Percentiles rank a stretch among this genome's conserved stretches.
Conservation (phyloP, 2,113 vertebrate species). For the Cyrtonyx montezumae region DNA sequence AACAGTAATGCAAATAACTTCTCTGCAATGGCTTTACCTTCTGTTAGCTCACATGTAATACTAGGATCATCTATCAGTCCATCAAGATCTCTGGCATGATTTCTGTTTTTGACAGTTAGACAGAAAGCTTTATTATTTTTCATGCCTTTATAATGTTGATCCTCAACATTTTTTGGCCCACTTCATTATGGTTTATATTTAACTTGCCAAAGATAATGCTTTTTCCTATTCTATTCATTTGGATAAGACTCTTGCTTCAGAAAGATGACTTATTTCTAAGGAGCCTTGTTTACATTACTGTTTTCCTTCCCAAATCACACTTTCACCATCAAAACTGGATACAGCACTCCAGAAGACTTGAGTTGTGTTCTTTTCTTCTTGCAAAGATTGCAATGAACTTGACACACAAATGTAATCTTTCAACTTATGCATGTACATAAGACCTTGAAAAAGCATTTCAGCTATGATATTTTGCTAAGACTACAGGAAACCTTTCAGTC, state of each 20-base stretch:
- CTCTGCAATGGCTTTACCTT: not conserved
- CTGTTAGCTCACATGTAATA: not conserved
- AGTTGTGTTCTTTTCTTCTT: not conserved
- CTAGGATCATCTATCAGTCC: not conserved
- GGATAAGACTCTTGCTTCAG: slow-evolving; percentile 28
- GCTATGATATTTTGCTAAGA: not conserved
- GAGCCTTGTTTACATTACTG: slow-evolving; percentile 41
- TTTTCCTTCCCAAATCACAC: not conserved
- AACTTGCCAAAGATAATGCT: slow-evolving; percentile 47
- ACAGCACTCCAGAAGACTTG: not conserved
- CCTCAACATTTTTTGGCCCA: slow-evolving; percentile 38
- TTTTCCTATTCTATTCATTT: slow-evolving; percentile 27
- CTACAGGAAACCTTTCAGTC: not conserved
- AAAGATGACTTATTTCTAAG: slow-evolving; percentile 51
- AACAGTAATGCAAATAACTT: slow-evolving; percentile 58
- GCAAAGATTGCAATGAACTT: not conserved
- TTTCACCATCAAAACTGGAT: not conserved
- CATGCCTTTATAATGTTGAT: slow-evolving; percentile 9
- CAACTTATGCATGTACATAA: not conserved
- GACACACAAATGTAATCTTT: not conserved
- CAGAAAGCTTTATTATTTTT: slow-evolving; percentile 16
- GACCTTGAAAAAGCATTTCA: not conserved
- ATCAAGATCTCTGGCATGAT: not conserved
- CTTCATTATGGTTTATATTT: slow-evolving; percentile 47
- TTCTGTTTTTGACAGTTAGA: slow-evolving; percentile 44